A percentile compares a stretch with the other conserved stretches of the same genome.
Conservation (phyloP, 2,888 invertebrate genomes). For the Hydraecia micacea region DNA sequence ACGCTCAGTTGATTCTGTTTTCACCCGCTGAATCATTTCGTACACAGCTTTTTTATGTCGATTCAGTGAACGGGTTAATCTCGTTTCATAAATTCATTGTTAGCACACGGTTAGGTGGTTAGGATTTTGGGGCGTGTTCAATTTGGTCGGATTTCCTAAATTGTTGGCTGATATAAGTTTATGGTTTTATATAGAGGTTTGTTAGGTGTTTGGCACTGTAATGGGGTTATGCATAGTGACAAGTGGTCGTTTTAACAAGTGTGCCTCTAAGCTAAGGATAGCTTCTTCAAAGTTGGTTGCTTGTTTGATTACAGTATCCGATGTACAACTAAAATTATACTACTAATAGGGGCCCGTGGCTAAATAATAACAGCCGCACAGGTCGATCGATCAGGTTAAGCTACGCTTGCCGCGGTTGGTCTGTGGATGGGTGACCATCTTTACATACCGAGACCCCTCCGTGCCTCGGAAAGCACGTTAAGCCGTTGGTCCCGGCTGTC, state of each 20-base stretch:
- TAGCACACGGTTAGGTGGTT: conserved; percentile 43
- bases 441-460: too few species aligned
- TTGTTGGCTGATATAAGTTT: conserved; percentile 32
- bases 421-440: too few species aligned
- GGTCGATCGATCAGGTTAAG: too few species aligned
- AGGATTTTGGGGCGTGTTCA: conserved; percentile 45
- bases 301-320: background rate
- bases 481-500: too few species aligned
- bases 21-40: conserved; percentile 34
- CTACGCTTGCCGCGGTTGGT: too few species aligned
- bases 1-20: conserved; percentile 54
- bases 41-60: conserved; percentile 45
- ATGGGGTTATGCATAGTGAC: background rate
- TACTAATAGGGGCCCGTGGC: too few species aligned
- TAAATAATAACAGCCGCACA: too few species aligned
- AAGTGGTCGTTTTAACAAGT: background rate
- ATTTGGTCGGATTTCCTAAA: conserved; percentile 46
- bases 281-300: background rate
- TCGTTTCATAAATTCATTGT: conserved; percentile 59
- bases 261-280: background rate
- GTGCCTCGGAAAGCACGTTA: too few species aligned
- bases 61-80: conserved; percentile 63
- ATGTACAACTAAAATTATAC: too few species aligned
- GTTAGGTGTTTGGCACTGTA: background rate
- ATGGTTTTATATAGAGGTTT: background rate